Evolutionary conservation across 2,113 vertebrate species (phyloP).

Genomic region (Scopus umbretta): DNA sequence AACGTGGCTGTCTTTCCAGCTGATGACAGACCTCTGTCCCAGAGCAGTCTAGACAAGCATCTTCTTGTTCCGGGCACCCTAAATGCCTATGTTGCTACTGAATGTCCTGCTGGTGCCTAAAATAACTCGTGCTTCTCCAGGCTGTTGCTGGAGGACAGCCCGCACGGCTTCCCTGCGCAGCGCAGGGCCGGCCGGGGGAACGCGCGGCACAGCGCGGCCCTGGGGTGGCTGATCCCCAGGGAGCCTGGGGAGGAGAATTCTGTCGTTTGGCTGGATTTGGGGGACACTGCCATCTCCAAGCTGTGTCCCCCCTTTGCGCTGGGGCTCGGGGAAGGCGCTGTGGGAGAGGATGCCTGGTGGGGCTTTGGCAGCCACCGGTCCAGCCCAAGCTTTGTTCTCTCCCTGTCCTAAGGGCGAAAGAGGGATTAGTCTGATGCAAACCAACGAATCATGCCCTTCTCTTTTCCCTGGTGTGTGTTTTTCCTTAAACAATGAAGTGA

Average conservation of each 20-base stretch:
- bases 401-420: neutral
- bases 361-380: neutral
- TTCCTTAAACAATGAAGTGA: neutral
- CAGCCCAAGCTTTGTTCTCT: neutral
- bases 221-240: neutral
- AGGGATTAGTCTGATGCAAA: neutral
- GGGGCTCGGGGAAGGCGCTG: neutral
- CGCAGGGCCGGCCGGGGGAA: accelerated
- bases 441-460: neutral
- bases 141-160: neutral
- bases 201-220: accelerated
- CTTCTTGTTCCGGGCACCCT: neutral
- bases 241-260: neutral
- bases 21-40: neutral
- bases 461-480: neutral
- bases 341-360: neutral
- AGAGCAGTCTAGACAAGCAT: neutral
- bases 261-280: neutral
- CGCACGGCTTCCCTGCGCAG: accelerated
- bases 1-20: neutral
- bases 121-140: neutral
- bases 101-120: neutral
- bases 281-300: neutral
- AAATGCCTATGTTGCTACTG: neutral
- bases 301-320: neutral